Percentiles rank a stretch among this genome's conserved stretches.
These are phyloP conservation scores for Barypeithes pellucidus DNA, from an alignment of 2,888 invertebrate genomes.

Conservation along the genomic window DNA sequence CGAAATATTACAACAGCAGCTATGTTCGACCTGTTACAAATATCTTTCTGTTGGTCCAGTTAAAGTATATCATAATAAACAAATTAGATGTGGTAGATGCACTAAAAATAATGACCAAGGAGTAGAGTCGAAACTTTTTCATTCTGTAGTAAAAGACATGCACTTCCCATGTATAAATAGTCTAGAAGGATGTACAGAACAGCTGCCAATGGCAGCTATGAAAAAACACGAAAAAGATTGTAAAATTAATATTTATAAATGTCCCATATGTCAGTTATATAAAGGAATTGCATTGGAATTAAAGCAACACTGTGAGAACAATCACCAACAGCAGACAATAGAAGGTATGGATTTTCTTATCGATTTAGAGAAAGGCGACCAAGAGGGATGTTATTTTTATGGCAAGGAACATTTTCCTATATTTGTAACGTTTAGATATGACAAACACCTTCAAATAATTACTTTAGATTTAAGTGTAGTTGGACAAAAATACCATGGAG, in stretches of 20 bases:
- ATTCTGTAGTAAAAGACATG: background rate
- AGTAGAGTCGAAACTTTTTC: conserved; percentile 11
- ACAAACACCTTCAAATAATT: too few species aligned
- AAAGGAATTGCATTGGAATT: background rate
- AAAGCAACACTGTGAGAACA: conserved; percentile 5
- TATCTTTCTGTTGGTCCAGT: conserved; percentile 9
- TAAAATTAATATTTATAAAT: background rate
- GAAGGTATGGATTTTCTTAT: background rate
- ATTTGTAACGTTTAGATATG: too few species aligned
- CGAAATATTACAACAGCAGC: conserved; percentile 3
- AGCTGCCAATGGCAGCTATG: background rate
- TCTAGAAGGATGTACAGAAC: background rate
- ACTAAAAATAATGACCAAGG: background rate
- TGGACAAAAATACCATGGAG: too few species aligned
- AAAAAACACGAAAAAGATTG: background rate
- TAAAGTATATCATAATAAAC: conserved; percentile 13
- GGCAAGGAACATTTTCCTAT: too few species aligned
- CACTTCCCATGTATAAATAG: conserved; percentile 1
- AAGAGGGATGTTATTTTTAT: too few species aligned
- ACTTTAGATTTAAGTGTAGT: too few species aligned
- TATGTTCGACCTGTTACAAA: conserved; percentile 7
- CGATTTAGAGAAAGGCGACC: background rate
- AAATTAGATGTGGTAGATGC: conserved; percentile 17
- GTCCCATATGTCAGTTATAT: background rate
- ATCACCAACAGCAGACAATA: background rate